phyloP scores from a whole-genome alignment of 2,113 vertebrate genomes.

The Gracilinanus agilis region DNA sequence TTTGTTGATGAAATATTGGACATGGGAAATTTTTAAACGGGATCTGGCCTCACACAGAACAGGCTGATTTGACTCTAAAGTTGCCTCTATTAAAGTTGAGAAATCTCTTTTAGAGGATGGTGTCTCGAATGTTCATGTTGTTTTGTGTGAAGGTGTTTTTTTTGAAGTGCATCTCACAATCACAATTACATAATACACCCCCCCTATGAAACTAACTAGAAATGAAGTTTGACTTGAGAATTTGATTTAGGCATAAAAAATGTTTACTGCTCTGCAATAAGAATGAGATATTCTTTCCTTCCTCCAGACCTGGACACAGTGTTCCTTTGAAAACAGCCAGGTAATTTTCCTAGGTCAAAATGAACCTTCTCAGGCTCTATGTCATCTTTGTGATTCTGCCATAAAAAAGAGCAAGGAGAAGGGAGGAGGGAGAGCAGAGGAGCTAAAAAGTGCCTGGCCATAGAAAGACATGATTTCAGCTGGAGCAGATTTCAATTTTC shows the following conservation, averaged over 20 bases:
- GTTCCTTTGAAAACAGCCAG: conserved; percentile 64
- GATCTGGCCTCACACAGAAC: conserved; percentile 17
- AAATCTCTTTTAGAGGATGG: conserved; percentile 62
- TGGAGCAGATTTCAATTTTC: conserved; percentile 55
- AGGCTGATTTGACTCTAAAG: conserved; percentile 16
- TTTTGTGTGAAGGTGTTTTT: conserved; percentile 49
- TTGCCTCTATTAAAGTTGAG: conserved; percentile 36
- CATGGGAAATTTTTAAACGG: conserved; percentile 27
- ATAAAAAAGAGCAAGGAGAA: conserved; percentile 61
- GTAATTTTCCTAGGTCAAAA: conserved; percentile 70
- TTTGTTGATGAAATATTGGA: background rate
- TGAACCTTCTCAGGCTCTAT: conserved; percentile 57
- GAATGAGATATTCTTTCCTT: conserved; percentile 73
- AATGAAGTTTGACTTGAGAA: conserved; percentile 73
- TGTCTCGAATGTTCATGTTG: conserved; percentile 66
- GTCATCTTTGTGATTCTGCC: conserved; percentile 77
- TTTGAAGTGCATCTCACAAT: conserved; percentile 71
- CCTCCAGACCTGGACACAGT: conserved; percentile 56
- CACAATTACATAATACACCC: conserved; percentile 58
- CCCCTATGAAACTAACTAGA: conserved; percentile 73
- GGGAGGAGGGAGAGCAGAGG: background rate
- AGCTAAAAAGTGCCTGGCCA: background rate
- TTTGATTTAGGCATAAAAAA: conserved; percentile 80
- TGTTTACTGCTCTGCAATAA: conserved; percentile 76
- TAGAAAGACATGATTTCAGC: conserved; percentile 52